Percentiles rank a stretch among this genome's conserved stretches.
Conservation (phyloP, 2,888 invertebrate genomes). For the Dolichomitus sp. region DNA sequence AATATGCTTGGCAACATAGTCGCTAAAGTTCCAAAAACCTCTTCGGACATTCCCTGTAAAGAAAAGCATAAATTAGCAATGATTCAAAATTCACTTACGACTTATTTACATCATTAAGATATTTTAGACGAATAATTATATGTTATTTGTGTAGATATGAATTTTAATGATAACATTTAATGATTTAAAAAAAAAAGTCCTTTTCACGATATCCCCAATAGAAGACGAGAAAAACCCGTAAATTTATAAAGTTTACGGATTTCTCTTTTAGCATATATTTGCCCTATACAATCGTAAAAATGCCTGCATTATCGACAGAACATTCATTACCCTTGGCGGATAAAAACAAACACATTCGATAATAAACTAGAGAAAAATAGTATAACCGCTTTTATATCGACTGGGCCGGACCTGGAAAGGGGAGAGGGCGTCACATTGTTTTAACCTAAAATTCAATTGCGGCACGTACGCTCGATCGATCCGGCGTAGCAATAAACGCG, state of each 20-base stretch:
- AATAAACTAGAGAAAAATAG: too few species aligned
- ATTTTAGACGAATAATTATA: background rate
- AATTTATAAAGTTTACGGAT: background rate
- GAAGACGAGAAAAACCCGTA: background rate
- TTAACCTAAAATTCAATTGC: conserved; percentile 7
- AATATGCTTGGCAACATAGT: conserved; percentile 97
- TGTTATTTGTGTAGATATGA: too few species aligned
- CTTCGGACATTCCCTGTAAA: conserved; percentile 92
- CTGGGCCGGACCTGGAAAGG: too few species aligned
- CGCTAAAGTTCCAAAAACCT: conserved; percentile 93
- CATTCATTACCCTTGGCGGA: background rate
- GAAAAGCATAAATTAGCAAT: conserved; percentile 59
- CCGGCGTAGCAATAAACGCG: background rate
- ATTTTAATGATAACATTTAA: too few species aligned
- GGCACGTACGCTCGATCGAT: background rate
- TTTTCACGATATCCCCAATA: too few species aligned
- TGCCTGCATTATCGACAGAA: background rate
- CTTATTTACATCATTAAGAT: background rate
- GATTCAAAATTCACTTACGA: background rate
- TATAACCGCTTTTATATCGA: too few species aligned
- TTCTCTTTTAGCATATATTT: background rate
- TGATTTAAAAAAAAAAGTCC: too few species aligned
- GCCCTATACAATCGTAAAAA: background rate
- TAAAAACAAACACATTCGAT: too few species aligned
- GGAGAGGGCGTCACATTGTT: too few species aligned